Evolutionary conservation across 2,888 invertebrate genomes (phyloP), one percentile per base, ranked within the genome.

Genomic region (Seladonia tumulorum): DNA sequence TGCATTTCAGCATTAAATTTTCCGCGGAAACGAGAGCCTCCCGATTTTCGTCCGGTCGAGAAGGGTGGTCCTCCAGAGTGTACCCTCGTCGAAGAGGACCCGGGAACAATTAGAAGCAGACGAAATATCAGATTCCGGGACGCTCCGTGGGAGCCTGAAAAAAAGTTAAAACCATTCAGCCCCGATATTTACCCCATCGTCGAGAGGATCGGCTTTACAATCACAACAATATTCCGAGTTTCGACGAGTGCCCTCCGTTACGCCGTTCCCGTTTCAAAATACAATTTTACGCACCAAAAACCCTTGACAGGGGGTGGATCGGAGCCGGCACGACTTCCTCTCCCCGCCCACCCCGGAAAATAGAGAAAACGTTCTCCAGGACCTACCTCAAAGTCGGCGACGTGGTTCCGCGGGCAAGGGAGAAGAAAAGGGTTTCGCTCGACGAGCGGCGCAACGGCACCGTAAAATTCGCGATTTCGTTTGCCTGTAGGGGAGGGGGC

Each of bases 341-440:
- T 42, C 75, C 25, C 75, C 76, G 14, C 25, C 22, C n/a, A n/a
- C n/a, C n/a, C n/a, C 18, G 22, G 25, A 66, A 70, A 72, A n/a
- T 22, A 14, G 47, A n/a, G 78, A 39, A 71, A 80, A 57, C 72
- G 53, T 70, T 73, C 57, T 12, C 60, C 81, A 83, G 68, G 83
- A 89, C 86, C 86, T 87, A 85, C 76, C 86, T 73, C 89, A 90
- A 88, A 78, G 60, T 81, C 79, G 53, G 16, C 60, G 75, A 25
- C 66, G 29, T 63, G 63, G 63, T 25, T 29, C 45, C 39, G 68
- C 8, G 68, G 35, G 42, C 57, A 81, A 66, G 70, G 75, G 78
- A 79, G 80, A 79, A 63, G 79, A 89, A 89, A 89, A 88, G 89
- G 90, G 88, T 90, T 92, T 90, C 79, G 87, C 89, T 85, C 86